Evolutionary conservation across 1,140 invertebrate species (phyloP).

Genomic region (Oedothorax gibbosus): DNA sequence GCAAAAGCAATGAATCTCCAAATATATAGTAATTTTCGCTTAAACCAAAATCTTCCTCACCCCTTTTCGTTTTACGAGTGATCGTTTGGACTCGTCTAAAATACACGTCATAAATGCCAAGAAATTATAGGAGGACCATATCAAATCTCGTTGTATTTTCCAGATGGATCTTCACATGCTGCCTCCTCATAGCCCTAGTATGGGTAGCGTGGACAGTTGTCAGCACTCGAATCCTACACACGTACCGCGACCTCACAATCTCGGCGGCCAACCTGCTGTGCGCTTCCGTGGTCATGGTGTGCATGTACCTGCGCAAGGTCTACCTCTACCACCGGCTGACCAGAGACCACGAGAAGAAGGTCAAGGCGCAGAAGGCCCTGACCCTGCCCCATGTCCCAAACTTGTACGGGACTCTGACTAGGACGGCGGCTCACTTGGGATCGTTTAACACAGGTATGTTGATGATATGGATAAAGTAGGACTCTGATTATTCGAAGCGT

Average conservation of each 20-base stretch:
- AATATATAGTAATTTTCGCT: too few relatives aligned
- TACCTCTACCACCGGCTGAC: conserved; percentile 65
- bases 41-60: too few relatives aligned
- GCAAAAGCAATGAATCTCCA: too few relatives aligned
- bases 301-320: conserved; percentile 68
- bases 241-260: conserved; percentile 63
- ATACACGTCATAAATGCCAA: too few relatives aligned
- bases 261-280: conserved; percentile 68
- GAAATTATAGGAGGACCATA: too few relatives aligned
- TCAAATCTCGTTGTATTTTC: too few relatives aligned
- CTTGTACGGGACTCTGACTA: conserved; percentile 39
- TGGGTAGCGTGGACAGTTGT: conserved; percentile 51
- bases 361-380: conserved; percentile 11
- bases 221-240: conserved; percentile 24
- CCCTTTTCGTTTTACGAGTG: too few relatives aligned
- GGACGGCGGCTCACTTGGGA: not conserved
- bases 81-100: too few relatives aligned
- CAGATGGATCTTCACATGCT: conserved; percentile 54
- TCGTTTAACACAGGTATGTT: not conserved
- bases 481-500: too few relatives aligned
- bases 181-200: conserved; percentile 31
- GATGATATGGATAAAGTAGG: too few relatives aligned
- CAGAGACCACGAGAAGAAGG: conserved; percentile 54
- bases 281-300: conserved; percentile 66
- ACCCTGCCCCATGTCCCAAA: conserved; percentile 20